These are phyloP conservation scores for Barbus barbus DNA, from an alignment of 2,113 vertebrate species.

Conservation along the genomic window DNA sequence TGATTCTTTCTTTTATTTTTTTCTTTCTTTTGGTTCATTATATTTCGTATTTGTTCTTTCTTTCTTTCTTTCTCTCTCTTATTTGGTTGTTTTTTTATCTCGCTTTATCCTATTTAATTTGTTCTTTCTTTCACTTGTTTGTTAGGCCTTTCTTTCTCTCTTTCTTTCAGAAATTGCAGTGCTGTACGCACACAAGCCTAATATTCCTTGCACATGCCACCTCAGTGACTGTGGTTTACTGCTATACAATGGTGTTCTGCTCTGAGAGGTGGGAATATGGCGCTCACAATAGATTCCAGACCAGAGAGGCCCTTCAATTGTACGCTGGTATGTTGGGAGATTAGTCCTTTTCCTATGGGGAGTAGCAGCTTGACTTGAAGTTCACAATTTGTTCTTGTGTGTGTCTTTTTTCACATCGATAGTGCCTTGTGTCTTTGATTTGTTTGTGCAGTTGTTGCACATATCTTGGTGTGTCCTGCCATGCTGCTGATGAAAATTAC, in stretches of 20 bases:
- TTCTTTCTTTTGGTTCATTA: neutral
- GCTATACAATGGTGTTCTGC: conserved; percentile 50
- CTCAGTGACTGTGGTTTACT: conserved; percentile 22
- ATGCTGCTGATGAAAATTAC: conserved; percentile 27
- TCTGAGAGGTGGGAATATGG: conserved; percentile 34
- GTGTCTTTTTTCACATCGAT: conserved; percentile 22
- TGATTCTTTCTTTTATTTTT: neutral
- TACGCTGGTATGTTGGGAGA: conserved; percentile 48
- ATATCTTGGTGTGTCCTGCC: conserved; percentile 11
- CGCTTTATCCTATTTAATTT: neutral
- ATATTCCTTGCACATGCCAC: conserved; percentile 25
- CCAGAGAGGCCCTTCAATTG: conserved; percentile 49
- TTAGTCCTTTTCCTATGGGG: conserved; percentile 48
- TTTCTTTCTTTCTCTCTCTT: neutral
- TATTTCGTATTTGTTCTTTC: too few relatives aligned
- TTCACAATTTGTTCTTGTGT: conserved; percentile 22
- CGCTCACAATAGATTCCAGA: conserved; percentile 46
- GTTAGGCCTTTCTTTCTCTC: too few relatives aligned
- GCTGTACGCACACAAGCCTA: conserved; percentile 23
- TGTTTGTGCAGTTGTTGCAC: conserved; percentile 19
- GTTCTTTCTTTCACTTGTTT: too few relatives aligned
- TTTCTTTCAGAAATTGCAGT: neutral
- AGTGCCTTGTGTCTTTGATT: conserved; percentile 20
- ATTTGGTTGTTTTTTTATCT: neutral
- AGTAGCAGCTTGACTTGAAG: conserved; percentile 55